A percentile compares a stretch with the other conserved stretches of the same genome.
Evolutionary conservation across 2,888 invertebrate species (phyloP).

Genomic region (Cheilosia variabilis): DNA sequence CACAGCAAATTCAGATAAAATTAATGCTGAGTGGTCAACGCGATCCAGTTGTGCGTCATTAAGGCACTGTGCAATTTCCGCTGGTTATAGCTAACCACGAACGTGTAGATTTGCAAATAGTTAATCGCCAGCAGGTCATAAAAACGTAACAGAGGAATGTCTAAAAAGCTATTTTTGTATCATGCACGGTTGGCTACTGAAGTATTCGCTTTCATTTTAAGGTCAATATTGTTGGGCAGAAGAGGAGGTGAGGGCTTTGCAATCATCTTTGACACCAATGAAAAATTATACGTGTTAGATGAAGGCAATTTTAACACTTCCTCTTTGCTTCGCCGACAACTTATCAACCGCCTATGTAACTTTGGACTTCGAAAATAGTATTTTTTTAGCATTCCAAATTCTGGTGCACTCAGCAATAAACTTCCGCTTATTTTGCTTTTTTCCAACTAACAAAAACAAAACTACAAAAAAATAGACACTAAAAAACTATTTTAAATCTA

Average conservation of each 20-base stretch:
- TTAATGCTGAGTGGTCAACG: conserved; percentile 57
- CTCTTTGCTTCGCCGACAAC: too few relatives aligned
- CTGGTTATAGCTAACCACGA: conserved; percentile 32
- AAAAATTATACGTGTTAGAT: too few relatives aligned
- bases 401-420: too few relatives aligned
- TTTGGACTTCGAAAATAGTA: too few relatives aligned
- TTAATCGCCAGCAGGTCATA: conserved; percentile 12
- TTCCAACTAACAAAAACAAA: too few relatives aligned
- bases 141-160: conserved; percentile 15
- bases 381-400: too few relatives aligned
- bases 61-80: conserved; percentile 60
- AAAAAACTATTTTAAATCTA: too few relatives aligned
- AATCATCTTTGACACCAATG: conserved; percentile 5
- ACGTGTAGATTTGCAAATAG: conserved; percentile 39
- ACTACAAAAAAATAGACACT: too few relatives aligned
- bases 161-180: not conserved
- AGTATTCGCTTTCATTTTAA: conserved; percentile 29
- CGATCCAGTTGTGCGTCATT: conserved; percentile 52
- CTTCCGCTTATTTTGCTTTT: too few relatives aligned
- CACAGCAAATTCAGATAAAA: conserved; percentile 4
- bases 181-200: conserved; percentile 3
- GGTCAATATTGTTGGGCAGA: conserved; percentile 22
- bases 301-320: too few relatives aligned
- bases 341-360: too few relatives aligned
- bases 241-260: conserved; percentile 18